These are phyloP conservation scores for Phoebastria nigripes DNA, from an alignment of 2,797 vertebrate species.

Conservation along the genomic window DNA sequence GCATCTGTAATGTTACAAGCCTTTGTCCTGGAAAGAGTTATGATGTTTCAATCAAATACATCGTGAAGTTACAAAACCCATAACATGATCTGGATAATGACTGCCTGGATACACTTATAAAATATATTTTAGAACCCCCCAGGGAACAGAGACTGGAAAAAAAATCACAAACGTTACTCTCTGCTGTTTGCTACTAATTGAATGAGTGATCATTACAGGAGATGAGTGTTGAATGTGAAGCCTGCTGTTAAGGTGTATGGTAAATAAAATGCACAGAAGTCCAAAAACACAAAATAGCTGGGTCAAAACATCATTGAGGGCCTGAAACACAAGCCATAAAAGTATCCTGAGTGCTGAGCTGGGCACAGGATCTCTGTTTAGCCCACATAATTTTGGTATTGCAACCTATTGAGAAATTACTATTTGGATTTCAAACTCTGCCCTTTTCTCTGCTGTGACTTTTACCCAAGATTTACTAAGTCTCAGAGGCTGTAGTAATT, in stretches of 20 bases:
- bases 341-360: background rate
- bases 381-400: background rate
- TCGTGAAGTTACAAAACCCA: conserved; percentile 68
- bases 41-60: conserved; percentile 68
- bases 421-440: background rate
- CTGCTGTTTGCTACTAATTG: conserved; percentile 47
- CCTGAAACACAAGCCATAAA: background rate
- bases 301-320: background rate
- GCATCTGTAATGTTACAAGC: conserved; percentile 66
- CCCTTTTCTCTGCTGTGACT: conserved; percentile 5
- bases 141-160: background rate
- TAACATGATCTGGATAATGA: conserved; percentile 63
- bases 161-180: background rate
- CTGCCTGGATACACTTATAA: conserved; percentile 48
- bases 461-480: conserved; percentile 32
- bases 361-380: conserved; percentile 11
- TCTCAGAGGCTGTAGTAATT: background rate
- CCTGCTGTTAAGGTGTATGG: background rate
- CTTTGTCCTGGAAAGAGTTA: conserved; percentile 75
- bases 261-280: conserved; percentile 25
- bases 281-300: background rate
- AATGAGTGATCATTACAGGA: conserved; percentile 15
- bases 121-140: conserved; percentile 38
- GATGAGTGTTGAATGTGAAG: background rate
- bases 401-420: conserved; percentile 23